Evolutionary conservation across 2,113 vertebrate genomes (phyloP).

Genomic region (Ariopsis seemanni): DNA sequence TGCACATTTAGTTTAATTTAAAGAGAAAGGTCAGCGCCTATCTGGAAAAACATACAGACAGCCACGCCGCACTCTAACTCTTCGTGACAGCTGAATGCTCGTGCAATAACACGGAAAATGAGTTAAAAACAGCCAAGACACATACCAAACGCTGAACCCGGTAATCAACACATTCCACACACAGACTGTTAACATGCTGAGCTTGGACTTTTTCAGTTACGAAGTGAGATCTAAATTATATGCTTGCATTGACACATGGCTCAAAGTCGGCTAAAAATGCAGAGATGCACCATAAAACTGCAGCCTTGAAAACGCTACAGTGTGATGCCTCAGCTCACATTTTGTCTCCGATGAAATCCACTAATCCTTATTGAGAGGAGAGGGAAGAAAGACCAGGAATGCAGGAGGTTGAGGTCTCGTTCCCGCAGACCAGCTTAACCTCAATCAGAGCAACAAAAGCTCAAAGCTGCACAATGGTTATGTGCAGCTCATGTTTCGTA

Average conservation of each 20-base stretch:
- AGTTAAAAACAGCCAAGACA: conserved; percentile 5
- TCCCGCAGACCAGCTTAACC: background rate
- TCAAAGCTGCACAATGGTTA: background rate
- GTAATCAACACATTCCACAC: conserved; percentile 34
- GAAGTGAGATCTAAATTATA: conserved; percentile 15
- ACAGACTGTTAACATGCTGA: conserved; percentile 4
- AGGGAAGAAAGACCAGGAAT: background rate
- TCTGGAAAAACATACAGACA: background rate
- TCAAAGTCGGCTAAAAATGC: background rate
- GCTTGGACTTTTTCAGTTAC: conserved; percentile 7
- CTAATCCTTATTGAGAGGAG: background rate
- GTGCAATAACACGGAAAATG: background rate
- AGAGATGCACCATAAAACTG: conserved; percentile 4
- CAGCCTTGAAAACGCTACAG: background rate
- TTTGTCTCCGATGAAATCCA: background rate
- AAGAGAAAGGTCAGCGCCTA: background rate
- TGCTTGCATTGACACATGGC: background rate
- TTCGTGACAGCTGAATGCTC: conserved; percentile 10
- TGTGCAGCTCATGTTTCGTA: conserved; percentile 5
- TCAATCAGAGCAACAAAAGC: conserved; percentile 27
- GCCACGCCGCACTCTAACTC: background rate
- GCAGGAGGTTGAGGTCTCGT: background rate
- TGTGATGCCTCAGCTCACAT: background rate
- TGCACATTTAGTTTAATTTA: background rate
- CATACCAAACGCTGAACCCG: conserved; percentile 18